Base-by-base conservation (phyloP, 2,888 invertebrate genomes). In the Noctua fimbriata region DNA sequence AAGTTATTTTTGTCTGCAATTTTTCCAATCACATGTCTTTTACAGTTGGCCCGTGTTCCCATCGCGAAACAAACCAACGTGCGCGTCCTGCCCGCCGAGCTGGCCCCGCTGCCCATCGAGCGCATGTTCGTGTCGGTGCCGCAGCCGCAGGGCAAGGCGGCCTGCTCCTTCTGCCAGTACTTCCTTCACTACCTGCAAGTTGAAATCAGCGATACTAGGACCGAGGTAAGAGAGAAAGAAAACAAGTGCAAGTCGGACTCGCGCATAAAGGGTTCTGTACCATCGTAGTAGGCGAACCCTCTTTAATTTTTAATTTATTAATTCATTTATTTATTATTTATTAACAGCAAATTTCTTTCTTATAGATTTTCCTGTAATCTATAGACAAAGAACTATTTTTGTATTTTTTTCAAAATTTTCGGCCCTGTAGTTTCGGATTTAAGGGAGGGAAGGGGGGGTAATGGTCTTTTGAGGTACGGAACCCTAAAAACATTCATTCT, bases 81-180 rank as follows among this genome's bases (percentile, higher is more conserved):
- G 0, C 92, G 92, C 47, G 92, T 94, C 0, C 44, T 94, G 32
- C 90, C 89, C 0, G 69, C 36, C 0, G 60, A 52, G 1, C 14
- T 21, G 5, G 76, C 95, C 94, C 95, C 96, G 24, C 93, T 97
- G 75, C 97, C 97, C 14, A 91, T 97, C 21, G 97, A 97, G 86
- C 94, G 97, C 66, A 95, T 97, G 94, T 94, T 95, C 87, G 92
- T 95, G 21, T 72, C 89, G 0, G 69, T 91, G 41, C 94, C 95
- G 0, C 92, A 73, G 41, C 75, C 80, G 4, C 72, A 90, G 18
- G 91, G 89, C 73, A 95, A 97, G 90, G 92, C 97, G 85, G 93
- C 96, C 1, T 99, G 99, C 93, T 97, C 98, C 49, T 97, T 99
- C 93, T 99, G 99, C 92, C 98, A 99, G 95, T 98, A 98, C 94